Percentiles rank a stretch among this genome's conserved stretches.
Evolutionary conservation across 2,888 invertebrate genomes (phyloP).

Genomic region (Eulithis testata): DNA sequence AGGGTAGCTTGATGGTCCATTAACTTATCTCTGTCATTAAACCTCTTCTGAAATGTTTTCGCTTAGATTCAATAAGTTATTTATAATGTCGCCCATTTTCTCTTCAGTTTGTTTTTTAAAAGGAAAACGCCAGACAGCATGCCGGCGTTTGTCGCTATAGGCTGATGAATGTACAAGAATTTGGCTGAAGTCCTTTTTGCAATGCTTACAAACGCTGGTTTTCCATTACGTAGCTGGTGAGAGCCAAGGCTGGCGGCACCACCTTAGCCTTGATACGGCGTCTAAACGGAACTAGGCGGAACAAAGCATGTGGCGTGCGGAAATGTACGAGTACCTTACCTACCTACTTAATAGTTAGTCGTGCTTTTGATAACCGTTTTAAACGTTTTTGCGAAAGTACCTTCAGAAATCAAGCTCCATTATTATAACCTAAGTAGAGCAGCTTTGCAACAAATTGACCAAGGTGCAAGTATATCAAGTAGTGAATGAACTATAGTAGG

Average conservation of each 20-base stretch:
- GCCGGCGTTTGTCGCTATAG: constrained; percentile 11
- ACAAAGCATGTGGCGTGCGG: constrained; percentile 49
- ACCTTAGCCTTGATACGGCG: constrained; percentile 45
- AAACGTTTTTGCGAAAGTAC: constrained; percentile 9
- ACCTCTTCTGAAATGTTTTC: constrained; percentile 13
- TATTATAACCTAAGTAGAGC: too few relatives aligned
- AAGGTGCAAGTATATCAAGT: too few relatives aligned
- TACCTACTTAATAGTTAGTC: constrained; percentile 26
- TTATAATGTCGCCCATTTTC: not conserved
- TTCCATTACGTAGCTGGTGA: constrained; percentile 41
- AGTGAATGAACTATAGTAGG: too few relatives aligned
- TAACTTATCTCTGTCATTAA: constrained; percentile 20
- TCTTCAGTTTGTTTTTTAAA: constrained; percentile 30
- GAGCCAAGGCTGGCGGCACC: constrained; percentile 45
- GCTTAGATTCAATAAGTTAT: constrained; percentile 8
- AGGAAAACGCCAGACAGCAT: constrained; percentile 47
- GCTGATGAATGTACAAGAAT: not conserved
- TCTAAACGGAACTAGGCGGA: constrained; percentile 42
- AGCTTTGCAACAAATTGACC: too few relatives aligned
- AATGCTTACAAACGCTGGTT: constrained; percentile 45
- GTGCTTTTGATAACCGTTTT: constrained; percentile 34
- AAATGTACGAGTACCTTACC: constrained; percentile 29
- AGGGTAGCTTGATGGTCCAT: constrained; percentile 36
- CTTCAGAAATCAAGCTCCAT: not conserved
- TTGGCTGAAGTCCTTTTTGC: constrained; percentile 34